Evolutionary conservation across 2,888 invertebrate genomes (phyloP).

Genomic region (Chromoteleia sp.): DNA sequence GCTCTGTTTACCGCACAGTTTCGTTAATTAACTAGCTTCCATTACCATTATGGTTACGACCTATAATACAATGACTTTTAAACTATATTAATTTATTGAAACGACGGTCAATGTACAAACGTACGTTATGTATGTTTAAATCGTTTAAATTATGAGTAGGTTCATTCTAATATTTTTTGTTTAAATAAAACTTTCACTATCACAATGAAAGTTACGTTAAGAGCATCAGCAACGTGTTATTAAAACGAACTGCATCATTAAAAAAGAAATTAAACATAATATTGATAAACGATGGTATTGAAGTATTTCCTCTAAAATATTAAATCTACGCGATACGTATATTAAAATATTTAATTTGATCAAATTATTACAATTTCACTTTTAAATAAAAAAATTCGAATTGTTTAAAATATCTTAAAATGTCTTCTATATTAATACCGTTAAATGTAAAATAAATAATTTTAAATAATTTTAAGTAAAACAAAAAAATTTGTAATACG

Average conservation of each 20-base stretch:
- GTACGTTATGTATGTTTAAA: no score
- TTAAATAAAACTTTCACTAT: constrained; percentile 36
- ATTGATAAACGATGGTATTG: constrained; percentile 3
- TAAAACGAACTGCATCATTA: constrained; percentile 25
- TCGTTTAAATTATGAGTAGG: constrained; percentile 1
- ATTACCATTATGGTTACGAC: constrained; percentile 4
- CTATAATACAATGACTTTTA: not conserved
- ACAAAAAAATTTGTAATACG: no score
- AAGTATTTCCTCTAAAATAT: not conserved
- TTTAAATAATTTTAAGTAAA: no score
- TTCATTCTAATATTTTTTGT: constrained; percentile 1
- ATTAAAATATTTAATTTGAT: not conserved
- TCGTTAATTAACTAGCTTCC: constrained; percentile 10
- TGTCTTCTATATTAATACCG: no score
- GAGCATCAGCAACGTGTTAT: not conserved
- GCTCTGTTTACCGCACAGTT: constrained; percentile 14
- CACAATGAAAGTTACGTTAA: constrained; percentile 36
- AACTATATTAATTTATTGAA: constrained; percentile 4
- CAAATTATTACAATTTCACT: not conserved
- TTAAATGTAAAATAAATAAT: no score
- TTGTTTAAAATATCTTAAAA: no score
- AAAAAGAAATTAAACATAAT: constrained; percentile 12
- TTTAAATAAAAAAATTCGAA: no score
- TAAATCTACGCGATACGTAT: not conserved
- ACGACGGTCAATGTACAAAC: constrained; percentile 22